Base-by-base conservation (phyloP, 2,888 invertebrate species). In the Plemyria rubiginata region DNA sequence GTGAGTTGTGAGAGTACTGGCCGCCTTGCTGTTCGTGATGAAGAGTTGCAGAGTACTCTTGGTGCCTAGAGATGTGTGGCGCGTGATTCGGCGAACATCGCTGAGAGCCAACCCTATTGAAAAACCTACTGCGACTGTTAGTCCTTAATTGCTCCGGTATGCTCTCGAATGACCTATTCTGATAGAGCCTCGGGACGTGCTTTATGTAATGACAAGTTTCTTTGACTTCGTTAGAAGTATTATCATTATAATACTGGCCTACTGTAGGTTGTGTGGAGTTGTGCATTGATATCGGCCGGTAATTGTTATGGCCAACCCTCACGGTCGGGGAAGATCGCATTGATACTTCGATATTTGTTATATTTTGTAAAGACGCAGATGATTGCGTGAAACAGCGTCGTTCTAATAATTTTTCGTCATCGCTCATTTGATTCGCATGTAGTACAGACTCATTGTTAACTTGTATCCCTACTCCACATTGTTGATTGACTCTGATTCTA, bases 391-490 rank as follows among this genome's bases (percentile, higher is more conserved):
- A 86, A 67, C 81, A 80, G 69, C 86, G 82, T 67, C 88, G 84
- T 74, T 93, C 93, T 60, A 90, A 71, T 72, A 93, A 76, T 72
- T 93, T 93, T 80, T 93, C 93, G 65, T 93, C 93, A 60, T 93
- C 93, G 73, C 93, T 93, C 76, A 92, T 93, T 76, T 91, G 91
- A 75, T 87, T 92, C 60, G 86, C 84, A 72, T 78, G 76, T 57
- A 82, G 76, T 57, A 82, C 67, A 54, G 78, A 76, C 43, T 78
- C 77, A 63, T 87, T 86, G 67, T 81, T 86, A 5, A 84, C 85
- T 81, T 88, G 89, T 62, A 85, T 69, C 46, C 86, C 87, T 46
- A 83, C 70, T 83, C 87, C 87, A 75, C 81, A 85, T 75, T 85
- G 87, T 68, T 84, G 81, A 64, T 82, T 77, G 57, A 69, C 67